A percentile compares a stretch with the other conserved stretches of the same genome.
Conservation (phyloP, 2,888 invertebrate genomes). For the Theretra japonica region DNA sequence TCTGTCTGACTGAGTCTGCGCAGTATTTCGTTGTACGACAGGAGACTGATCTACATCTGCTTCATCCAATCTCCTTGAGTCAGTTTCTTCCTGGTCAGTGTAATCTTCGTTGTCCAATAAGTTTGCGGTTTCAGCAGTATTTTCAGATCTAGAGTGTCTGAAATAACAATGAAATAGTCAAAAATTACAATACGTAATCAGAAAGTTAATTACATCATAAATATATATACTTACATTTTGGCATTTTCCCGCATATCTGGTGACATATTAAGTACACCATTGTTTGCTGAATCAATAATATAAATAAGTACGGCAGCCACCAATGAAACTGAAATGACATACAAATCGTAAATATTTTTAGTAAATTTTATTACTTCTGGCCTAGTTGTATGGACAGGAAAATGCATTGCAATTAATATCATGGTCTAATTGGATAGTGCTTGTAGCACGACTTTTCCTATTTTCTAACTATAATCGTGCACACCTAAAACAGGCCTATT, state of each 20-base stretch:
- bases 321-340: conserved; percentile 86
- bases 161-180: conserved; percentile 37
- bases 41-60: conserved; percentile 46
- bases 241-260: conserved; percentile 84
- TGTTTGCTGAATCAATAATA: conserved; percentile 87
- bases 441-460: too few species aligned
- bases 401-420: too few species aligned
- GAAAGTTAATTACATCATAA: neutral
- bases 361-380: too few species aligned
- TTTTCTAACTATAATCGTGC: too few species aligned
- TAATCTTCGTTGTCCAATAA: conserved; percentile 69
- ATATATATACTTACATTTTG: conserved; percentile 56
- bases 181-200: neutral
- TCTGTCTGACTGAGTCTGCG: conserved; percentile 71
- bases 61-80: conserved; percentile 52
- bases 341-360: neutral
- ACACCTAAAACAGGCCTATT: too few species aligned
- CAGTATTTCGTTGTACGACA: conserved; percentile 52
- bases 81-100: conserved; percentile 69
- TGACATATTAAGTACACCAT: conserved; percentile 90
- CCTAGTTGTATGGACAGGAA: too few species aligned
- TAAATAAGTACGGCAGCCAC: conserved; percentile 90
- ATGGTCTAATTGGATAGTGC: too few species aligned
- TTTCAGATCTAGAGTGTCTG: conserved; percentile 43
- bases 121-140: conserved; percentile 69